Evolutionary conservation across 2,113 vertebrate genomes (phyloP), one percentile per base, ranked within the genome.

Genomic region (Cyprinodon tularosa): DNA sequence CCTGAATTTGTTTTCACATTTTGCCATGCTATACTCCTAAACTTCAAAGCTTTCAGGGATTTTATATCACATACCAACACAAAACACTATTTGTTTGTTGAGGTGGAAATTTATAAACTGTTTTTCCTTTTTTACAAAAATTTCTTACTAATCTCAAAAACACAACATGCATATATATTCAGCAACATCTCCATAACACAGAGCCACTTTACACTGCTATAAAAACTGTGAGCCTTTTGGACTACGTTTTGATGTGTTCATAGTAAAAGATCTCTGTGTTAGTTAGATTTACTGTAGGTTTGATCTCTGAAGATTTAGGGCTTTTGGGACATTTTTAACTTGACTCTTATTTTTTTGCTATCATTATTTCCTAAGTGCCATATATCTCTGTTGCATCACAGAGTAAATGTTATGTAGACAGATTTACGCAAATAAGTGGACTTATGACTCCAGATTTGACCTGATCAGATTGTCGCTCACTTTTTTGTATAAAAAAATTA

Each of bases 401-500:
- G 17, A 20, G 48, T 15, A 17, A 15, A 14, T 29, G 47, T 50
- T 15, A 17, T 15, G 14, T 50, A 50, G 48, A 20, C 50, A 57
- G 68, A 42, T 29, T 15, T 15, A 20, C 62, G 68, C 40, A 75
- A 53, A 64, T 36, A 3, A 45, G 69, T 65, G 22, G 61, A 72
- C 68, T 50, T 74, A 86, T 86, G 81, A 89, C 84, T 90, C 89
- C 89, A 67, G 65, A 40, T 84, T 85, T 83, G 66, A 71, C 83
- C 88, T 82, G 81, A 80, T 90, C 88, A 87, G 74, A 86, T 88
- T 90, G 78, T 89, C 84, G 88, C 91, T 84, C 83, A 88, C 84
- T 88, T 81, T 82, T 85, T 86, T 82, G 66, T n/a, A n/a, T 20
- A 57, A 5, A 50, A 50, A 53, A 53, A 17, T 15, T 29, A 29